These are phyloP conservation scores for Chiroxiphia lanceolata DNA, from an alignment of 2,797 vertebrate species.

Conservation along the genomic window DNA sequence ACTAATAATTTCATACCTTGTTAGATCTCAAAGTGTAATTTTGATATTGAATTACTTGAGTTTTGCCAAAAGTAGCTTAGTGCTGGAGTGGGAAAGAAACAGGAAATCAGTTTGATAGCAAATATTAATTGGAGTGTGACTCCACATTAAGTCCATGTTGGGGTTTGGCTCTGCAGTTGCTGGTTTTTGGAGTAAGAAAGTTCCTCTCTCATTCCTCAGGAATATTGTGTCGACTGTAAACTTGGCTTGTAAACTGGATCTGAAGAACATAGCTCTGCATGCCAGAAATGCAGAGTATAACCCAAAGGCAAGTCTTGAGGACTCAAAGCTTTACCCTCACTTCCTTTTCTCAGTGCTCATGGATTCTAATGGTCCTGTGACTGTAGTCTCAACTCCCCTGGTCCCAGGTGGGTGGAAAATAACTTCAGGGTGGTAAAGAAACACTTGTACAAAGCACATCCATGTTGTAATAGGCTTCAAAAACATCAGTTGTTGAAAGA, in stretches of 20 bases:
- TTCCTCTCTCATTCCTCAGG: slow-evolving; percentile 71
- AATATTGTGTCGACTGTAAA: slow-evolving; percentile 97
- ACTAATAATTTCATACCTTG: background rate
- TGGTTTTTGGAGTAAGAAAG: background rate
- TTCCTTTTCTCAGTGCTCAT: background rate
- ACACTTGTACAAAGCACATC: background rate
- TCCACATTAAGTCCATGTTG: background rate
- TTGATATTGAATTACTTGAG: background rate
- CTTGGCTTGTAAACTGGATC: slow-evolving; percentile 89
- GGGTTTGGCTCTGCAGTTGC: background rate
- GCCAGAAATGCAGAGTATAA: slow-evolving; percentile 97
- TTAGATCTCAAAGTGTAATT: background rate
- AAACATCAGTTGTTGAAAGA: background rate
- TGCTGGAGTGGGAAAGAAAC: background rate
- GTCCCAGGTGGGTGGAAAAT: background rate
- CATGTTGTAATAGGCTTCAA: background rate
- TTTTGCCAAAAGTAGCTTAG: slow-evolving; percentile 1
- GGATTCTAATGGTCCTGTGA: background rate
- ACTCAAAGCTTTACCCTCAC: background rate
- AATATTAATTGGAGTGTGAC: background rate
- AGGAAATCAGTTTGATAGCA: background rate
- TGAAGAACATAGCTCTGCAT: slow-evolving; percentile 93
- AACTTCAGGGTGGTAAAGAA: background rate
- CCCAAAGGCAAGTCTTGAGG: slow-evolving; percentile 84
- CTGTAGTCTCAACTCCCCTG: background rate